Conservation (phyloP, 92 coral and sea anemone genomes). For the Muricea muricata region DNA sequence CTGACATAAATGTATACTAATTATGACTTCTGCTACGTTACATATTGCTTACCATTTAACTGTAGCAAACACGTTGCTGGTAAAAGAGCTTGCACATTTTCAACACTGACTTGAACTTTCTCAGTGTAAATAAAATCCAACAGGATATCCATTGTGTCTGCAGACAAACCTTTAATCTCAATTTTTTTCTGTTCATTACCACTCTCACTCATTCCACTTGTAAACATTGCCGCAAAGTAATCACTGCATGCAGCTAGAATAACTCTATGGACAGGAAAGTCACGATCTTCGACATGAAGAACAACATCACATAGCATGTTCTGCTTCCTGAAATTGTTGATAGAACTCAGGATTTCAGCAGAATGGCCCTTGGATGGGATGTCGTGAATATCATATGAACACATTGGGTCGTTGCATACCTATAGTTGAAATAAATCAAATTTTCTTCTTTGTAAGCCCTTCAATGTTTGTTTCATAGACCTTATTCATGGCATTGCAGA, state of each 20-base stretch:
- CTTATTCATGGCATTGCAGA: too few relatives aligned
- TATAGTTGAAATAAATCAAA: background rate
- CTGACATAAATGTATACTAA: background rate
- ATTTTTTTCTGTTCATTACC: conserved; percentile 63
- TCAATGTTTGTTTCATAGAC: too few relatives aligned
- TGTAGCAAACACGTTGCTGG: conserved; percentile 97
- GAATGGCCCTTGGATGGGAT: conserved; percentile 84
- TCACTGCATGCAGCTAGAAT: conserved; percentile 95
- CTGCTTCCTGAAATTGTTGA: conserved; percentile 80
- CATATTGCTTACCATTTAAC: conserved; percentile 86
- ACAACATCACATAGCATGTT: conserved; percentile 82
- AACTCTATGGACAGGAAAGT: conserved; percentile 92
- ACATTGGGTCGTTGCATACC: background rate
- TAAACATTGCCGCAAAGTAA: conserved; percentile 97
- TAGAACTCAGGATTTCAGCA: conserved; percentile 78
- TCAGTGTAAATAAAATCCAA: conserved; percentile 96
- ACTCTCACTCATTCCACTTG: conserved; percentile 93
- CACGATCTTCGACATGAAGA: conserved; percentile 73
- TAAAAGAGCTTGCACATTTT: conserved; percentile 92
- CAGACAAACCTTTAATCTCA: conserved; percentile 80
- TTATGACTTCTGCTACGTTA: too few relatives aligned
- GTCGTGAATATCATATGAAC: conserved; percentile 53
- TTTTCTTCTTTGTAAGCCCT: background rate
- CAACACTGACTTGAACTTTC: conserved; percentile 96
- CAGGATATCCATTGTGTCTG: conserved; percentile 93